Evolutionary conservation across 2,797 vertebrate species (phyloP).

Genomic region (Podarcis siculus): DNA sequence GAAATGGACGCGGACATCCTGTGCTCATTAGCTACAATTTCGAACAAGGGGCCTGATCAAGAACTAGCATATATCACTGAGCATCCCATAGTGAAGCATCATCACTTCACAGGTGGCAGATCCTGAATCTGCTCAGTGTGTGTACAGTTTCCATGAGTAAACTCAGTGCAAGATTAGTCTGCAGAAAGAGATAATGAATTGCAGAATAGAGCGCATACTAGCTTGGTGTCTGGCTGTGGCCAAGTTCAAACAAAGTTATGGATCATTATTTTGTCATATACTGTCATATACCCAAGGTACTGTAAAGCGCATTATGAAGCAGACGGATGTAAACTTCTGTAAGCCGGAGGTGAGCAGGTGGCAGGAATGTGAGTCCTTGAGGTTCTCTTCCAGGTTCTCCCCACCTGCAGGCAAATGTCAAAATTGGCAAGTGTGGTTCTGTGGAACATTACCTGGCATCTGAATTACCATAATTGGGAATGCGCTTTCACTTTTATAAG

Average conservation of each 20-base stretch:
- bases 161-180: not conserved
- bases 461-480: not conserved
- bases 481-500: not conserved
- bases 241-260: not conserved
- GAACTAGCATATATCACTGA: not conserved
- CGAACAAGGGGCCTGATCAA: not conserved
- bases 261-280: not conserved
- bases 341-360: too few relatives aligned
- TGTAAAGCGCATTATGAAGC: not conserved
- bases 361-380: too few relatives aligned
- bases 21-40: not conserved
- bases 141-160: not conserved
- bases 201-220: not conserved
- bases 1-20: not conserved
- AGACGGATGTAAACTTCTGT: not conserved
- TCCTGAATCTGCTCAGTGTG: not conserved
- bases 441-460: not conserved
- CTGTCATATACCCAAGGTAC: too few relatives aligned
- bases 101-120: not conserved
- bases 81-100: not conserved
- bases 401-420: not conserved
- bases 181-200: not conserved
- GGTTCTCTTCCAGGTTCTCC: too few relatives aligned
- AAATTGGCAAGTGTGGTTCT: not conserved
- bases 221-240: not conserved